Evolutionary conservation across 2,113 vertebrate genomes (phyloP), one percentile per base, ranked within the genome.

Genomic region (Thamnaconus septentrionalis): DNA sequence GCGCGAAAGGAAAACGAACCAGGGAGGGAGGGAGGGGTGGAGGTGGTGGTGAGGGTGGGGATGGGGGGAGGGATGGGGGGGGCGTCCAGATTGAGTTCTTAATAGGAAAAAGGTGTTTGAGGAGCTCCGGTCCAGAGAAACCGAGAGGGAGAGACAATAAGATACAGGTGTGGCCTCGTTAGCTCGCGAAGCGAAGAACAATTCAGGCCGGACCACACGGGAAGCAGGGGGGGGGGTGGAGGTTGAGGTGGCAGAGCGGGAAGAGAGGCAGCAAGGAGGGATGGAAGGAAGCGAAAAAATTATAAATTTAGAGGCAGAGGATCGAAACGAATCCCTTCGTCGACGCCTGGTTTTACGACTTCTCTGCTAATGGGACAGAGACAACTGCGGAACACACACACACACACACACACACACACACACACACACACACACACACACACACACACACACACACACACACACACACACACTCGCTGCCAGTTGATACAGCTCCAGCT

Each of bases 91-190:
- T 60, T 55, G 41, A 71, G 67, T 18, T 62, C 9, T 31, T 90
- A 88, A 90, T 89, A 72, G 66, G 70, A 86, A 90, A 90, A 90
- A 85, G 69, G 84, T 89, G 89, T 75, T 71, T 63, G 77, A 73
- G 75, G 76, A 64, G 75, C 31, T 62, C 71, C 73, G 57, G 53
- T 60, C 75, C 65, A 60, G 11, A 10, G 82, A 80, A 87, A 85
- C 54, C 1, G 80, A 79, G 77, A 78, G 59, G 75, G 71, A 78
- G 69, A 66, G 71, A 87, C 69, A 82, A 82, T 73, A 85, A 77
- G 68, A 46, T 41, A 53, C 81, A 82, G 84, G 79, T 86, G 81
- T 90, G 79, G 66, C 66, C 80, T 88, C 75, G 82, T 85, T 85
- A 88, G 50, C 18, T 31, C 57, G 73, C 66, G 79, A 85, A 79